Base-by-base conservation (phyloP, 2,113 vertebrate genomes). In the Anguilla japonica region DNA sequence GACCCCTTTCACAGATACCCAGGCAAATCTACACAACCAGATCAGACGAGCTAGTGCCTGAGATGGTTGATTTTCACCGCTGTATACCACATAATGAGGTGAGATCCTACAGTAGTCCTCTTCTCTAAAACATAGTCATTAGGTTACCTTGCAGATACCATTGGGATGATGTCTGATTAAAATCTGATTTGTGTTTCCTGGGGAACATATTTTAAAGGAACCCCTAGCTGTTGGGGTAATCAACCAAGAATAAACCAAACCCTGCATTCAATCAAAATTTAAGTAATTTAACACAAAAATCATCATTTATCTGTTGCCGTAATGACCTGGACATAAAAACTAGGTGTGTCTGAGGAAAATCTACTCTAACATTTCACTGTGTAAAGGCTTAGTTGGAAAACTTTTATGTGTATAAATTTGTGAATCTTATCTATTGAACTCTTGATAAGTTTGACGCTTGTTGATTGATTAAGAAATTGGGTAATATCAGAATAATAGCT, bases 11-110 rank as follows among this genome's bases (percentile, higher is more conserved):
- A 7, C 91, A 98, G 97, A 93, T 96, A 93, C 93, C 93, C 95
- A 95, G 96, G 95, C 89, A 91, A 91, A 90, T 95, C 93, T 94
- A 95, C 95, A 95, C 95, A 95, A 93, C 91, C 92, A 95, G 93
- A 93, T 92, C 89, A 89, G 95, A 96, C 91, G 91, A 96, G 93
- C 87, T 96, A 94, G 91, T 92, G 63, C 94, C 91, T 50, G 89
- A 96, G 93, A 93, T 88, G 86, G 92, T 94, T 88, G 90, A 89
- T 82, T 95, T 96, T 87, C 94, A 95, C 90, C 95, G 92, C 82
- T 93, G 92, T 83, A 92, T 94, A 86, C 93, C 94, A 87, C 92
- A 93, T 86, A 91, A 91, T 34, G 92, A 95, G 94, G 96, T 96
- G 89, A 95, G 93, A 22, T 53, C 16, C 57, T 7, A 71, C 3